A percentile compares a stretch with the other conserved stretches of the same genome.
phyloP scores from a whole-genome alignment of 2,888 invertebrate genomes.

The Prosapia bicincta region DNA sequence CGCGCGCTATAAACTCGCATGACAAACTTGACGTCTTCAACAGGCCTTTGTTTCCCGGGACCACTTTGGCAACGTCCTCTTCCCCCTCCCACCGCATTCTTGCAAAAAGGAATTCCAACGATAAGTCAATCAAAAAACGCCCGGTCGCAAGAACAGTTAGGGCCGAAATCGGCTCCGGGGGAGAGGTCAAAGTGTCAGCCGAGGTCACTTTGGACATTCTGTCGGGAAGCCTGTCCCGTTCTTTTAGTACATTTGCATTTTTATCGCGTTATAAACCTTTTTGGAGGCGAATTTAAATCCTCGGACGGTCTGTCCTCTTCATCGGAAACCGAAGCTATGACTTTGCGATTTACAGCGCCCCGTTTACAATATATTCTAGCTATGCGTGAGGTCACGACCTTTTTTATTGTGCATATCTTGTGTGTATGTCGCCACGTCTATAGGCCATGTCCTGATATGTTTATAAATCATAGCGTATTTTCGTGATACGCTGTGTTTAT shows the following conservation, averaged over 20 bases:
- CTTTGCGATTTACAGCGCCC: neutral
- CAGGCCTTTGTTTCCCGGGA: too few species aligned
- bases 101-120: neutral
- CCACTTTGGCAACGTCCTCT: too few species aligned
- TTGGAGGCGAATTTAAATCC: neutral
- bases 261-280: conserved; percentile 2
- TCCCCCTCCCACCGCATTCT: neutral
- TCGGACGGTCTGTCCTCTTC: neutral
- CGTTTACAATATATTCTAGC: neutral
- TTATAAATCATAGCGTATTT: too few species aligned
- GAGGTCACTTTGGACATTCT: conserved; percentile 2
- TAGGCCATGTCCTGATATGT: too few species aligned
- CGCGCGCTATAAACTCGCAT: too few species aligned
- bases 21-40: too few species aligned
- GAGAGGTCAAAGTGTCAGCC: neutral
- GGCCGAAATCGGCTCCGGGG: neutral
- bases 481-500: too few species aligned
- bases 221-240: neutral
- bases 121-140: neutral
- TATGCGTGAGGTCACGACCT: neutral
- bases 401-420: neutral
- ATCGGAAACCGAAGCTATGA: neutral
- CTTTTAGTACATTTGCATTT: neutral
- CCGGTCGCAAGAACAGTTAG: neutral
- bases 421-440: neutral